Percentiles rank a stretch among this genome's conserved stretches.
These are phyloP conservation scores for Steinernema carpocapsae DNA, from an alignment of 2,888 invertebrate genomes.

Conservation along the genomic window DNA sequence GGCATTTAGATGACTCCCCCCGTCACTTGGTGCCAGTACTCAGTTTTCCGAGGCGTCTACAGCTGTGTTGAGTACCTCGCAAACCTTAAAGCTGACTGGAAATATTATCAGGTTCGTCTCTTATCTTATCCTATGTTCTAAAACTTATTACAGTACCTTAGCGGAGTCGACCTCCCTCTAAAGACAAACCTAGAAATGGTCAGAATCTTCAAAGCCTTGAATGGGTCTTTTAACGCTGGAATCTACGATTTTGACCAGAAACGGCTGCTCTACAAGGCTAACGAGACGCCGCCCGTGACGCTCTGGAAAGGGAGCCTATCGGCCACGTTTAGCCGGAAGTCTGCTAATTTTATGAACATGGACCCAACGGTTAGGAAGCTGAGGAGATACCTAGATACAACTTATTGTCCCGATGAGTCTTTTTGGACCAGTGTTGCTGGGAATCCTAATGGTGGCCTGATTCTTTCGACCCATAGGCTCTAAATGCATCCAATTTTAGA, in stretches of 20 bases:
- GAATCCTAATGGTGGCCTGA: conserved; percentile 39
- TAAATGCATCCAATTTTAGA: conserved; percentile 7
- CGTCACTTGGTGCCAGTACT: conserved; percentile 40
- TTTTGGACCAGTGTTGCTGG: conserved; percentile 55
- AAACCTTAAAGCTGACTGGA: conserved; percentile 40
- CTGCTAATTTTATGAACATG: conserved; percentile 45
- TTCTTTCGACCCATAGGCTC: not conserved
- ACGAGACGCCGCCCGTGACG: conserved; percentile 46
- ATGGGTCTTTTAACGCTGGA: conserved; percentile 49
- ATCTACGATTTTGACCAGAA: not conserved
- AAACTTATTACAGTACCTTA: conserved; percentile 46
- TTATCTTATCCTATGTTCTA: too few relatives aligned
- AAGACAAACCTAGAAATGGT: conserved; percentile 57
- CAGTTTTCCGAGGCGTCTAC: conserved; percentile 38
- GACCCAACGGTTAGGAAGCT: conserved; percentile 40
- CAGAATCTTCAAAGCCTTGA: conserved; percentile 50
- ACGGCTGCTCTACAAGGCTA: not conserved
- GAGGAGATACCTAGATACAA: conserved; percentile 44
- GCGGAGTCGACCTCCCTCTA: conserved; percentile 48
- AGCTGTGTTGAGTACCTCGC: conserved; percentile 38
- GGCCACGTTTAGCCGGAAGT: conserved; percentile 46
- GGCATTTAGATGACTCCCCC: not conserved
- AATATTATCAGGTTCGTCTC: conserved; percentile 42
- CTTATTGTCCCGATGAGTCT: conserved; percentile 55
- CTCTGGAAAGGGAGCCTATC: conserved; percentile 56